Evolutionary conservation across 2,797 vertebrate genomes (phyloP).

Genomic region (Rhabdophis nuchalis): DNA sequence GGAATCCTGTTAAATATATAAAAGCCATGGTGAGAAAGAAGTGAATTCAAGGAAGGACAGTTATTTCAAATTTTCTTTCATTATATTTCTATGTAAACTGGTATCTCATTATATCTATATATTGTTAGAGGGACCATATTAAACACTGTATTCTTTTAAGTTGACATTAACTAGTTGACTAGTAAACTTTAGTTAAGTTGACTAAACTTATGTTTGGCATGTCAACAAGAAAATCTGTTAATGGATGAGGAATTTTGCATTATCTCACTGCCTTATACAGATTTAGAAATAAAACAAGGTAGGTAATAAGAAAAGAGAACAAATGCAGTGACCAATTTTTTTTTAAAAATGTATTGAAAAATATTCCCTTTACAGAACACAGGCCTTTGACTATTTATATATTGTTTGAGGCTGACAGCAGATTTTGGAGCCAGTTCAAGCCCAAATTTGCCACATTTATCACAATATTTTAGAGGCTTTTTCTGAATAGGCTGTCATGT

Average conservation of each 20-base stretch:
- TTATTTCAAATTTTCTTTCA: slow-evolving; percentile 30
- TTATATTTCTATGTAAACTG: slow-evolving; percentile 42
- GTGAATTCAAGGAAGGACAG: slow-evolving; percentile 38
- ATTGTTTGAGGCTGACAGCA: neutral
- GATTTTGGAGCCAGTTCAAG: neutral
- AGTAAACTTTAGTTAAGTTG: neutral
- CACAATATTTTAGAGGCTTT: neutral
- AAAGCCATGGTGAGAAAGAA: slow-evolving; percentile 34
- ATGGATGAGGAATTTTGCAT: neutral
- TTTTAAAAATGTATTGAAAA: neutral
- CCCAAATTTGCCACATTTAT: neutral
- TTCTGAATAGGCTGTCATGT: neutral
- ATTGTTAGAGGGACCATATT: neutral
- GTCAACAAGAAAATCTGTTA: neutral
- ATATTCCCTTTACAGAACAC: neutral
- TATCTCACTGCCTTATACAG: neutral
- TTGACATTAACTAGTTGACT: neutral
- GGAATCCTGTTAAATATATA: slow-evolving; percentile 44
- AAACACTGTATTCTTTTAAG: neutral
- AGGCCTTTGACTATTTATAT: neutral
- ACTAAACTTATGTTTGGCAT: neutral
- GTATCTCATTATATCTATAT: slow-evolving; percentile 23
- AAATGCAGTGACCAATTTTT: neutral
- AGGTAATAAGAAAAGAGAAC: neutral
- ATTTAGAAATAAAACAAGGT: neutral